Evolutionary conservation across 2,797 vertebrate genomes (phyloP).

Genomic region (Decapterus maruadsi): DNA sequence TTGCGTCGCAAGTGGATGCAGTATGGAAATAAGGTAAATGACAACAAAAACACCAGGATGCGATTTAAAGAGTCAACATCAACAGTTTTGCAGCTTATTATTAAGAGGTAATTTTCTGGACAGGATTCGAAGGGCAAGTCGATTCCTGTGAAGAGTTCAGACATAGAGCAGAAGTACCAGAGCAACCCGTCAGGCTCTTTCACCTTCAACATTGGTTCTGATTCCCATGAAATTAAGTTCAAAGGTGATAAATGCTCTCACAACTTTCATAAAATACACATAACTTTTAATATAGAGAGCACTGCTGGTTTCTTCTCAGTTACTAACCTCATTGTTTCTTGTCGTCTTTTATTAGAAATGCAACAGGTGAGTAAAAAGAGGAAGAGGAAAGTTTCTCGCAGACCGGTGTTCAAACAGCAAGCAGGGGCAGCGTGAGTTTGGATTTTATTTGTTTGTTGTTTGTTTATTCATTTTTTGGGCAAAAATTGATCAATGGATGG

Average conservation of each 20-base stretch:
- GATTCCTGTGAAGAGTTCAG: constrained; percentile 45
- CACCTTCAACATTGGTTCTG: constrained; percentile 35
- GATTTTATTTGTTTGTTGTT: neutral
- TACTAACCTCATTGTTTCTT: neutral
- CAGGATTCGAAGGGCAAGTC: constrained; percentile 65
- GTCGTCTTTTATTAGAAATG: constrained; percentile 71
- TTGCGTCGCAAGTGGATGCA: constrained; percentile 58
- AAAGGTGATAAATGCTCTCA: constrained; percentile 57
- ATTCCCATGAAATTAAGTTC: constrained; percentile 73
- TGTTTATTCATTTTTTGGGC: no score
- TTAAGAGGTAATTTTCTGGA: neutral
- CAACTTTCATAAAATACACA: neutral
- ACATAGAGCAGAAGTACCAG: constrained; percentile 76
- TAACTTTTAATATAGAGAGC: neutral
- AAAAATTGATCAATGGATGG: neutral
- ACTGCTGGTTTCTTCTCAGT: neutral
- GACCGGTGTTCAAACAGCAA: constrained; percentile 64
- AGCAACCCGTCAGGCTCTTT: constrained; percentile 43
- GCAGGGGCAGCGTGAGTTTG: constrained; percentile 47
- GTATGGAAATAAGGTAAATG: constrained; percentile 75
- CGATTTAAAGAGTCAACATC: neutral
- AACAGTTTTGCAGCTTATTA: neutral
- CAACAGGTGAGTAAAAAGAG: constrained; percentile 58
- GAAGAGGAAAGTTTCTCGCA: constrained; percentile 74
- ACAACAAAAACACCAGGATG: neutral